These are phyloP conservation scores for Phyllotis vaccarum DNA, from an alignment of 2,797 vertebrate species.

Conservation along the genomic window DNA sequence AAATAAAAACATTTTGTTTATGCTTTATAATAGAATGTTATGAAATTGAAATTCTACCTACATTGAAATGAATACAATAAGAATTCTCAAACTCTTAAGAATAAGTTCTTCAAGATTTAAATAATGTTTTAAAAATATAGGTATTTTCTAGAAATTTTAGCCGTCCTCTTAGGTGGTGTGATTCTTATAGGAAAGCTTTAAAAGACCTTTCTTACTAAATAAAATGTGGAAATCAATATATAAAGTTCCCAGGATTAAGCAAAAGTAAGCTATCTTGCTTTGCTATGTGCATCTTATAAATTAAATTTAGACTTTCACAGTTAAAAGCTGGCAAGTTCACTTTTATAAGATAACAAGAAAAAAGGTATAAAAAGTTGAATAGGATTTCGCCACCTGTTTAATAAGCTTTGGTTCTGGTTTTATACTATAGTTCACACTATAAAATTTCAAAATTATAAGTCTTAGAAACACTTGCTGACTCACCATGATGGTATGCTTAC, in stretches of 20 bases:
- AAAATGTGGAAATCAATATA: slow-evolving; percentile 32
- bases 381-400: slow-evolving; percentile 62
- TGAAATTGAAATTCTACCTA: neutral
- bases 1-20: neutral
- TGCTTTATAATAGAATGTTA: slow-evolving; percentile 5
- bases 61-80: neutral
- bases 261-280: slow-evolving; percentile 35
- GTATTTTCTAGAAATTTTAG: slow-evolving; percentile 62
- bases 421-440: slow-evolving; percentile 59
- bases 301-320: slow-evolving; percentile 59
- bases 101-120: neutral
- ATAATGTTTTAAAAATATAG: neutral
- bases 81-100: slow-evolving; percentile 29
- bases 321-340: slow-evolving; percentile 58
- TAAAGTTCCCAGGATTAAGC: neutral
- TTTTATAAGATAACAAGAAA: slow-evolving; percentile 72
- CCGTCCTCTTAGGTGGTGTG: neutral
- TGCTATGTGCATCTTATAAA: slow-evolving; percentile 56
- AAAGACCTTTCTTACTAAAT: slow-evolving; percentile 40
- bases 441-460: slow-evolving; percentile 74
- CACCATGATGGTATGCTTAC: slow-evolving; percentile 33
- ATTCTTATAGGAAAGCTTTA: slow-evolving; percentile 45
- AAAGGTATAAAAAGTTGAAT: slow-evolving; percentile 70
- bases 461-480: slow-evolving; percentile 67
- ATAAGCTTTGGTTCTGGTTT: slow-evolving; percentile 56